Percentiles rank a stretch among this genome's conserved stretches.
These are phyloP conservation scores for Saxidomus purpurata DNA, from an alignment of 1,140 invertebrate genomes.

Conservation along the genomic window DNA sequence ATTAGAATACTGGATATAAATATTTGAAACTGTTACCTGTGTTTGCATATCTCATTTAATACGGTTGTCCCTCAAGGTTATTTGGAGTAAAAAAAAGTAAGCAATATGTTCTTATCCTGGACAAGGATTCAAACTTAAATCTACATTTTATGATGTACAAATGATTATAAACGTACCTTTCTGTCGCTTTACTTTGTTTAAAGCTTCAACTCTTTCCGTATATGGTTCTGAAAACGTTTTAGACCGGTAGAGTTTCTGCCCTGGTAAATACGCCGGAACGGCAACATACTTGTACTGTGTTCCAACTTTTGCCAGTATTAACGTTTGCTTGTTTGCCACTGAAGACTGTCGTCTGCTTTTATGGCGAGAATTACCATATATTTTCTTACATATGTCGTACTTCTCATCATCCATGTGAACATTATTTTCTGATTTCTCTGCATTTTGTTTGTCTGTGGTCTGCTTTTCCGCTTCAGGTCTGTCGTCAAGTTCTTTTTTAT, in stretches of 20 bases:
- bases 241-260: constrained; percentile 38
- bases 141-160: no score
- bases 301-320: constrained; percentile 40
- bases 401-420: not conserved
- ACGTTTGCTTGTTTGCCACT: constrained; percentile 36
- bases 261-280: constrained; percentile 46
- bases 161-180: constrained; percentile 51
- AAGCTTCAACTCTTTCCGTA: not conserved
- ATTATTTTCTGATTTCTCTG: not conserved
- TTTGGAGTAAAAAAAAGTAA: no score
- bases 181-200: constrained; percentile 4
- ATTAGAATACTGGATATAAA: no score
- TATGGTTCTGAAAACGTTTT: constrained; percentile 23
- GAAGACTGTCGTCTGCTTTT: not conserved
- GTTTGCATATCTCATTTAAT: no score
- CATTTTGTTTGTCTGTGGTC: not conserved
- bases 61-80: no score
- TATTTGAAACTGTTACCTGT: no score
- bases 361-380: not conserved
- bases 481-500: not conserved
- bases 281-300: constrained; percentile 51
- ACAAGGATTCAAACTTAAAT: no score
- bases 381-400: constrained; percentile 44
- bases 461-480: not conserved
- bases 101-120: no score